phyloP scores from a whole-genome alignment of 2,113 vertebrate genomes.

The Geococcyx californianus region DNA sequence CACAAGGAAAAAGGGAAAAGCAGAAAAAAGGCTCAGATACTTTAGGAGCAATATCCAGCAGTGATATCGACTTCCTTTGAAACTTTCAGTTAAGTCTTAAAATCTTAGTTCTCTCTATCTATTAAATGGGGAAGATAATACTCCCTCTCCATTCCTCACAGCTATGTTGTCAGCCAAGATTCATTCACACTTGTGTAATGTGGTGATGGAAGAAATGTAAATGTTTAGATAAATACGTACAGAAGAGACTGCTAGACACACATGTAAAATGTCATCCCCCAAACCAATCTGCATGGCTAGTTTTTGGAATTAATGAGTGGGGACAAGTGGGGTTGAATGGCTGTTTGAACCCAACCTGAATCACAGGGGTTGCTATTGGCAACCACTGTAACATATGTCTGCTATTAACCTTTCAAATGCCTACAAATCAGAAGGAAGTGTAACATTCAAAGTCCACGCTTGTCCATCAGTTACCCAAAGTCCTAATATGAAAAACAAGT shows the following conservation, averaged over 20 bases:
- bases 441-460: not conserved
- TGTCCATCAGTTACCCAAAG: not conserved
- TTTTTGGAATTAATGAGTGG: not conserved
- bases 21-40: not conserved
- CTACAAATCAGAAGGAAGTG: slow-evolving; percentile 6
- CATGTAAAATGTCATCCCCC: not conserved
- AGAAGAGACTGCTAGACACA: not conserved
- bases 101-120: not conserved
- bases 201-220: slow-evolving; percentile 28
- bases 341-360: slow-evolving; percentile 32
- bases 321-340: slow-evolving; percentile 23
- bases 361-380: not conserved
- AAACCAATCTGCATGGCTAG: not conserved
- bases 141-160: not conserved
- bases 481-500: not conserved
- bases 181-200: slow-evolving; percentile 23
- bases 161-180: not conserved
- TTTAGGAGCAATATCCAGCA: not conserved
- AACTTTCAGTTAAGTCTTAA: slow-evolving; percentile 2
- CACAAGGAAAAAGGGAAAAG: not conserved
- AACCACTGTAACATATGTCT: slow-evolving; percentile 9
- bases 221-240: slow-evolving; percentile 21
- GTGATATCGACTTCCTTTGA: not conserved
- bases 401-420: slow-evolving; percentile 27
- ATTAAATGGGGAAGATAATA: not conserved